phyloP scores from a whole-genome alignment of 2,113 vertebrate species.

The Muntiacus muntjak region DNA sequence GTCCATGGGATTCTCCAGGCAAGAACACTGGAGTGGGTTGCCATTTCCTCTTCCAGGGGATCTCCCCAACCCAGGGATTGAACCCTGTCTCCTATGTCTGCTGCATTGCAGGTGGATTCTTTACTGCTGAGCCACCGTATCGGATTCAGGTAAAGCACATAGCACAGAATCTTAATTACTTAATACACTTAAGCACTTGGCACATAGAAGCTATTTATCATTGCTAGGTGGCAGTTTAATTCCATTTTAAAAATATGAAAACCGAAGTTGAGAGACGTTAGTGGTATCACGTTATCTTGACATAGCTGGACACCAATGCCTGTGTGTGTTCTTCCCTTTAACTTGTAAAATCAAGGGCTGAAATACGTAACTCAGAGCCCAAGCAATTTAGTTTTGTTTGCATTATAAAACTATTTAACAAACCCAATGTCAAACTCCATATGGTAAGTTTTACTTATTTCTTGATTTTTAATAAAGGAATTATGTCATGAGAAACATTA shows the following conservation, averaged over 20 bases:
- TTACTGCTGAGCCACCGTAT: background rate
- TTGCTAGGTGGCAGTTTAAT: background rate
- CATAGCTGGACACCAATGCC: background rate
- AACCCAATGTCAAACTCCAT: background rate
- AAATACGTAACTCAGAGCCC: background rate
- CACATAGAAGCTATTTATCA: background rate
- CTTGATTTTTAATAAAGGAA: background rate
- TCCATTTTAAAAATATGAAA: slow-evolving; percentile 3
- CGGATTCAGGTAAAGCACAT: background rate
- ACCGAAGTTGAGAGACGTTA: background rate
- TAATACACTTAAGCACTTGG: background rate
- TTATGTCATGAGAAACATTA: background rate
- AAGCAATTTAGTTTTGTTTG: background rate
- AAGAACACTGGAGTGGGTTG: background rate
- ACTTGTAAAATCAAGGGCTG: background rate
- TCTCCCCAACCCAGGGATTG: background rate
- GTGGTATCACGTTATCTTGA: background rate
- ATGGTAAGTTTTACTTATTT: background rate
- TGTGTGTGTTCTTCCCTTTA: background rate
- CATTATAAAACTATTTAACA: background rate
- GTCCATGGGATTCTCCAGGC: background rate
- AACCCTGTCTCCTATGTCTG: background rate
- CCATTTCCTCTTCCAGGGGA: background rate
- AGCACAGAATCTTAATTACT: background rate
- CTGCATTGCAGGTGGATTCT: background rate